These are phyloP conservation scores for Dicroscelio sp. DNA, from an alignment of 2,888 invertebrate genomes.

Conservation along the genomic window DNA sequence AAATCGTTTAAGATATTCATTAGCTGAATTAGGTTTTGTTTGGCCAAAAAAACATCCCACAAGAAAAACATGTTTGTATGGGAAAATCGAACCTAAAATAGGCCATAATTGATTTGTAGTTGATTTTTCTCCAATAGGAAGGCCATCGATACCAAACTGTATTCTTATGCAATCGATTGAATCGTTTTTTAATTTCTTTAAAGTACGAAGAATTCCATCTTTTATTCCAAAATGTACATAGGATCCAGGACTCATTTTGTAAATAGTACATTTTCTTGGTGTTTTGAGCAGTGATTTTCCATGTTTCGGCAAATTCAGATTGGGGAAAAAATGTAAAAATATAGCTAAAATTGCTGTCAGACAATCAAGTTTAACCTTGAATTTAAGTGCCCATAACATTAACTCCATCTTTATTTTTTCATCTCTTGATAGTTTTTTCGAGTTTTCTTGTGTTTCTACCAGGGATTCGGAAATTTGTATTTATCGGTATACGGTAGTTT, in stretches of 20 bases:
- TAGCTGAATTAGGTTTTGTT: neutral
- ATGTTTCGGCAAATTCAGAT: neutral
- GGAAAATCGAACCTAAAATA: neutral
- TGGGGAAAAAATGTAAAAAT: neutral
- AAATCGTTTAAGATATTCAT: neutral
- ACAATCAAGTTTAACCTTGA: neutral
- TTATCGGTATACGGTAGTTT: too few species aligned
- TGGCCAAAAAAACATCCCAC: neutral
- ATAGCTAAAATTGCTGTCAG: neutral
- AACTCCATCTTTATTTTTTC: neutral
- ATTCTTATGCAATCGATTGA: neutral
- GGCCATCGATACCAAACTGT: neutral
- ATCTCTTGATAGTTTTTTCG: too few species aligned
- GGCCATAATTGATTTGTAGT: neutral
- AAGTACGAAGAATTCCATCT: neutral
- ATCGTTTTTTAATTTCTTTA: neutral
- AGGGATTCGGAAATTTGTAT: too few species aligned
- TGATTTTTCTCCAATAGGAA: neutral
- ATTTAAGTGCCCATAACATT: neutral
- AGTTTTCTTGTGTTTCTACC: too few species aligned
- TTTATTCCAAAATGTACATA: neutral
- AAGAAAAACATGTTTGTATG: neutral
- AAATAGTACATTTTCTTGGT: neutral
- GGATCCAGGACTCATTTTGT: neutral
- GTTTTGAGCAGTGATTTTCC: constrained; percentile 9